These are phyloP conservation scores for Rhinichthys klamathensis DNA, from an alignment of 2,113 vertebrate species.

Conservation along the genomic window DNA sequence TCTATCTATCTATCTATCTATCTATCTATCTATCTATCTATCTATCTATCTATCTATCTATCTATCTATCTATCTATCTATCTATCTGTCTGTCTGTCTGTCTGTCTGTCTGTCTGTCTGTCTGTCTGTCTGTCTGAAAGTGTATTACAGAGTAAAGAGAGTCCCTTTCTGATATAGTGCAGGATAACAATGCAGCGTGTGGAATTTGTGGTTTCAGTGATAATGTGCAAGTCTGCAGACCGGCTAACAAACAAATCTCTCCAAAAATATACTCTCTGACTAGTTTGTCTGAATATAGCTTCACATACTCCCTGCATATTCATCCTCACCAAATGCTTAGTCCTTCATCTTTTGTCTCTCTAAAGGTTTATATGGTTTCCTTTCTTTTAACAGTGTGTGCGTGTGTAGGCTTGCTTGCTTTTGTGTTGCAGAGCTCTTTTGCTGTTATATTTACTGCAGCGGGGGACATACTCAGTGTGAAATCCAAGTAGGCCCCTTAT, in stretches of 20 bases:
- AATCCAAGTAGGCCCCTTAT: slow-evolving; percentile 40
- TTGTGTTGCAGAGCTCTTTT: neutral
- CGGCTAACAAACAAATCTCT: slow-evolving; percentile 30
- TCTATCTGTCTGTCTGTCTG: too few relatives aligned
- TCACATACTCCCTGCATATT: neutral
- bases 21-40: too few relatives aligned
- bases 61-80: too few relatives aligned
- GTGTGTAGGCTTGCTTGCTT: slow-evolving; percentile 10
- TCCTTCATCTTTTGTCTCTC: neutral
- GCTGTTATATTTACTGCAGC: slow-evolving; percentile 29
- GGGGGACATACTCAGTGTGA: slow-evolving; percentile 46
- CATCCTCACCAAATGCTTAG: neutral
- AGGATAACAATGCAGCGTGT: neutral
- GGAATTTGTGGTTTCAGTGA: slow-evolving; percentile 25
- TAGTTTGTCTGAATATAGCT: slow-evolving; percentile 17
- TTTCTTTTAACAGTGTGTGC: slow-evolving; percentile 12
- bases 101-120: too few relatives aligned
- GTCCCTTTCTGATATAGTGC: slow-evolving; percentile 35
- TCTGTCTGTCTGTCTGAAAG: neutral
- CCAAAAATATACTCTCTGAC: neutral
- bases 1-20: too few relatives aligned
- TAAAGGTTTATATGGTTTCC: neutral
- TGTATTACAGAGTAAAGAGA: neutral
- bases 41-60: too few relatives aligned
- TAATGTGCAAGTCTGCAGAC: slow-evolving; percentile 7